Conservation (phyloP, 2,888 invertebrate genomes). For the Globia sparganii region DNA sequence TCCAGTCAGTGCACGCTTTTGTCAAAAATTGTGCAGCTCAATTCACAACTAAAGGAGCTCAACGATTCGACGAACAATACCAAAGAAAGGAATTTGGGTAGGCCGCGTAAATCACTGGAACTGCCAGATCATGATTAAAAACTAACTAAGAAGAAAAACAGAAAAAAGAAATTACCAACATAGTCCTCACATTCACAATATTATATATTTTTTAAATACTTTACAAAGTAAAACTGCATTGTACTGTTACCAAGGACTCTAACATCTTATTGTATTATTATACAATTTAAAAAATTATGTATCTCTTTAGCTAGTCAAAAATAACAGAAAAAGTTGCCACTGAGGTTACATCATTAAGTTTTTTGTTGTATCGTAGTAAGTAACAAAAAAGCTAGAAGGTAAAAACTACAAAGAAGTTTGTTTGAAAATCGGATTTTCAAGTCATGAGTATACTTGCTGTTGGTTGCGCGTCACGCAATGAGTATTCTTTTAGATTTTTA, state of each 20-base stretch:
- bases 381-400: constrained; percentile 12
- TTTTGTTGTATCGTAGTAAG: neutral
- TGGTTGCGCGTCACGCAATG: neutral
- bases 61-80: too few species aligned
- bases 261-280: neutral
- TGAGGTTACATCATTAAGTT: constrained; percentile 23
- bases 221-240: too few species aligned
- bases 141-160: too few species aligned
- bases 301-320: constrained; percentile 13
- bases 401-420: constrained; percentile 28
- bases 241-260: constrained; percentile 15
- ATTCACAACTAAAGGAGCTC: too few species aligned
- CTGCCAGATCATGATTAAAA: too few species aligned
- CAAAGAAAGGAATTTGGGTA: too few species aligned
- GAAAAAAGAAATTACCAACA: too few species aligned
- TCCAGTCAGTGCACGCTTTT: too few species aligned
- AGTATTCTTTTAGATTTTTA: neutral
- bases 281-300: constrained; percentile 9
- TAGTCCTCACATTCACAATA: too few species aligned
- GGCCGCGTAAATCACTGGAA: too few species aligned
- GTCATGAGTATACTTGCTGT: neutral
- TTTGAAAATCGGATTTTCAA: neutral
- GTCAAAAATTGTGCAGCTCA: too few species aligned
- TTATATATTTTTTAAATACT: too few species aligned
- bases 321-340: constrained; percentile 4